Percentiles rank a stretch among this genome's conserved stretches.
Evolutionary conservation across 2,113 vertebrate genomes (phyloP).

Genomic region (Panthera uncia): DNA sequence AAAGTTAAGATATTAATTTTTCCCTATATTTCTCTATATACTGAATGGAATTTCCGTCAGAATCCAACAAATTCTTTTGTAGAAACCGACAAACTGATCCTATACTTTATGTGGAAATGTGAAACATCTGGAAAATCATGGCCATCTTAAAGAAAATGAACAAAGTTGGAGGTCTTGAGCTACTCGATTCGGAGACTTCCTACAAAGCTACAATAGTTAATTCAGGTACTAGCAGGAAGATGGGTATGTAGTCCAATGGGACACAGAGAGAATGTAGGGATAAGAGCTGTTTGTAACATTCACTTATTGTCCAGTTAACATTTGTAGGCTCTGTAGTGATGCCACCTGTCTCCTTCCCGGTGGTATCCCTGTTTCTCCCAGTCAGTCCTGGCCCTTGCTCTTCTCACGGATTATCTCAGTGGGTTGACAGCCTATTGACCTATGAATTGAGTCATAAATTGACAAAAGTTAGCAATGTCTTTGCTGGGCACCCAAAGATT

Average conservation of each 20-base stretch:
- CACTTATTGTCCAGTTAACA: fast-evolving
- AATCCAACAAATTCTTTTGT: neutral
- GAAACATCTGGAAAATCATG: neutral
- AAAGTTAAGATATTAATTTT: neutral
- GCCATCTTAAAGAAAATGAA: no score
- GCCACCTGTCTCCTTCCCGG: neutral
- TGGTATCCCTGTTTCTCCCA: no score
- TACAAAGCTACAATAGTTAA: fast-evolving
- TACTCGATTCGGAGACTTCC: neutral
- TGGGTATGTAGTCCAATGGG: fast-evolving
- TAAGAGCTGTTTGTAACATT: fast-evolving
- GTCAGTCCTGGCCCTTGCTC: neutral
- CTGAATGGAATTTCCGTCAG: neutral
- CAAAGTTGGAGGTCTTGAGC: neutral
- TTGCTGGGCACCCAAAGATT: neutral
- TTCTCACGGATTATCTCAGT: neutral
- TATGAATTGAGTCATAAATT: fast-evolving
- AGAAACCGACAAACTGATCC: neutral
- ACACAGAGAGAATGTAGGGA: fast-evolving
- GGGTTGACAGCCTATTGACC: no score
- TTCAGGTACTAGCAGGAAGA: fast-evolving
- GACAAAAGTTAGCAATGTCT: neutral
- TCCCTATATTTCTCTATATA: neutral
- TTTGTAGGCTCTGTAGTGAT: neutral
- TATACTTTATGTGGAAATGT: neutral